Percentiles rank a stretch among this genome's conserved stretches.
These are phyloP conservation scores for Aleiodes alternator DNA, from an alignment of 2,888 invertebrate species.

Conservation along the genomic window DNA sequence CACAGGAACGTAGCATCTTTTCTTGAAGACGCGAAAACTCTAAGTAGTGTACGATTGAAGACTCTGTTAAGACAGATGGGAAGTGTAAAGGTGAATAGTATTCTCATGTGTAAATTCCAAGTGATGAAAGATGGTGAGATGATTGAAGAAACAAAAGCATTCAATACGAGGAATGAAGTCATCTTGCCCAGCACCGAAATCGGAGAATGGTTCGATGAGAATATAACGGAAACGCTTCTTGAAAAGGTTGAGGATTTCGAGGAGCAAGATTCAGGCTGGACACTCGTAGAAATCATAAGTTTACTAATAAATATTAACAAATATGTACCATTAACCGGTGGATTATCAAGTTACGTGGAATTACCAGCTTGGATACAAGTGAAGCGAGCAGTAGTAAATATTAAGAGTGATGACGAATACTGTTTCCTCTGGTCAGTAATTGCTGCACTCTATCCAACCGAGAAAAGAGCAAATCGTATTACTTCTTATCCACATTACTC, in stretches of 20 bases:
- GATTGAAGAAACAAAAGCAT: conserved; percentile 49
- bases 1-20: conserved; percentile 24
- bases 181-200: conserved; percentile 22
- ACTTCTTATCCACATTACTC: no score
- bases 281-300: no score
- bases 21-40: conserved; percentile 19
- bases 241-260: no score
- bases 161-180: no score
- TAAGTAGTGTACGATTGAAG: conserved; percentile 21
- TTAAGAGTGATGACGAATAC: conserved; percentile 55
- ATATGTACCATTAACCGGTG: conserved; percentile 48
- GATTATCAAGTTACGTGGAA: conserved; percentile 51
- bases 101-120: conserved; percentile 35
- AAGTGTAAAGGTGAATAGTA: conserved; percentile 39
- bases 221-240: no score
- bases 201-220: neutral
- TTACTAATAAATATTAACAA: conserved; percentile 31
- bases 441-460: conserved; percentile 48
- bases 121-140: conserved; percentile 23
- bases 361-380: conserved; percentile 50
- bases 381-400: conserved; percentile 56
- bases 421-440: conserved; percentile 54
- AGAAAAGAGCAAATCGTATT: no score
- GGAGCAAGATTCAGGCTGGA: no score
- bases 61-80: neutral